phyloP scores from a whole-genome alignment of 2,888 invertebrate genomes.

The Erpobdella octoculata region DNA sequence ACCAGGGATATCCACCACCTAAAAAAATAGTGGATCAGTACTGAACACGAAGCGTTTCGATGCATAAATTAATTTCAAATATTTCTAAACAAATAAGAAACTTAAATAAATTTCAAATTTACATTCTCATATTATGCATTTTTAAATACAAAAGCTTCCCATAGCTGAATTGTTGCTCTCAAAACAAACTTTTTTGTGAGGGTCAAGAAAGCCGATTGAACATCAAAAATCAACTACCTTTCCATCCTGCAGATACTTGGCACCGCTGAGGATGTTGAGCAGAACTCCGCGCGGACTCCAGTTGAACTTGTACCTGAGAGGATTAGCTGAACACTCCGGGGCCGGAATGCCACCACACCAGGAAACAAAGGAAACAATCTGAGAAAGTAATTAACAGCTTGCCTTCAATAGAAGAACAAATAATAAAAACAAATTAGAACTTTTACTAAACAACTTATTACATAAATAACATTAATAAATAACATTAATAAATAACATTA shows the following conservation, averaged over 20 bases:
- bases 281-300: slow-evolving; percentile 93
- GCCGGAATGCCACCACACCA: slow-evolving; percentile 96
- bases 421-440: not conserved
- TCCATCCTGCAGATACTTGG: slow-evolving; percentile 75
- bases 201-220: not conserved
- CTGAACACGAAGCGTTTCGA: not conserved
- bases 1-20: slow-evolving; percentile 73
- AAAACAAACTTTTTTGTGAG: not conserved
- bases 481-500: too few relatives aligned
- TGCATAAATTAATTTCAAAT: not conserved
- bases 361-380: slow-evolving; percentile 83
- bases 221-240: slow-evolving; percentile 58
- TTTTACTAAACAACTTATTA: not conserved
- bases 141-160: too few relatives aligned
- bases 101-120: not conserved
- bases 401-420: not conserved
- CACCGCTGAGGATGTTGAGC: slow-evolving; percentile 77
- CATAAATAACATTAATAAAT: not conserved
- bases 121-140: not conserved
- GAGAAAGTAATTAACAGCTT: not conserved
- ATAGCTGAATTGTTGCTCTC: not conserved
- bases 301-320: slow-evolving; percentile 44
- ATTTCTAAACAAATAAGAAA: not conserved
- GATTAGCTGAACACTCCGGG: slow-evolving; percentile 85
- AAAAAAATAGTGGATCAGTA: slow-evolving; percentile 24